Base-by-base conservation (phyloP, 1,140 invertebrate species). In the Oncopeltus fasciatus region DNA sequence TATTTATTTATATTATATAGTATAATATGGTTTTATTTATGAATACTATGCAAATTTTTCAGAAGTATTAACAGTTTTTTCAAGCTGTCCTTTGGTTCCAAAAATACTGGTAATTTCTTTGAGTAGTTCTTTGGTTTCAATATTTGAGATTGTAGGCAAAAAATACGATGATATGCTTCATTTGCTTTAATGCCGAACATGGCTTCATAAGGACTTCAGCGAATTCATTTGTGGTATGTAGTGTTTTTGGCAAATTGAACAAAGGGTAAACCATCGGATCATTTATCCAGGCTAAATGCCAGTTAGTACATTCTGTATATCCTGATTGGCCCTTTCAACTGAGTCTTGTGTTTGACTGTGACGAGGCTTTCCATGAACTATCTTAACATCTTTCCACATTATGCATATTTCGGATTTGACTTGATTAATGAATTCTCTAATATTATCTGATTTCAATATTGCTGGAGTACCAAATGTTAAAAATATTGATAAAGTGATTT, bases 231-330 rank as follows among this genome's bases (percentile, higher is more conserved):
- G 60, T 69, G 67, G 57, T 65, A 65, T 20, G 67, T 53, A 47
- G 57, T 38, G 62, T 71, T 72, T 64, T 71, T 73, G 62, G 65
- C 67, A 60, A 67, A 65, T 60, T 72, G 70, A 14, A 72, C 56
- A 64, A 69, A 71, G 14, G 24, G 49, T 38, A 60, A 29, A n/a
- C 20, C 20, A 8, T 51, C 20, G 8, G 20, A 51, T 20, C 47
- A 51, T 11, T 51, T 51, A 51, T 58, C 26, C 69, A 74, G 67
- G 70, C 70, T 71, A 46, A 70, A 62, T 38, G 27, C 62, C 4
- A 75, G 62, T n/a, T n/a, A n/a, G n/a, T 67, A 73, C 73, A 61
- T 72, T 72, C 65, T 74, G 65, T 27, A 75, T 69, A 57, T 75
- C 73, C 66, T 72, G 69, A 64, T 74, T 75, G 3, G 67, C 67